Evolutionary conservation across 1,140 invertebrate species (phyloP).

Genomic region (Psilanteris sp.): DNA sequence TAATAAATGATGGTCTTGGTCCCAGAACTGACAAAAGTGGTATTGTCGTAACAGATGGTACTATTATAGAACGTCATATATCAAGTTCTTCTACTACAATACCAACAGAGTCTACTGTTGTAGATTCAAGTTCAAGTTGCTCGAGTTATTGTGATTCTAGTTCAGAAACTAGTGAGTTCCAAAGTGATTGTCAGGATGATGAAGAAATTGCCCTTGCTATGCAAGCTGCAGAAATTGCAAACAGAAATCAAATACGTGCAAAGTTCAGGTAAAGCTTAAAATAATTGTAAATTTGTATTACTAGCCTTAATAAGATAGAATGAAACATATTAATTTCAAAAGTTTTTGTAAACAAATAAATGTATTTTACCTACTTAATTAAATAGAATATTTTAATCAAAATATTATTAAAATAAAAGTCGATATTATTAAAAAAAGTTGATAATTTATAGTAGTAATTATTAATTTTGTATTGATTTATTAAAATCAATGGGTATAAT

Average conservation of each 20-base stretch:
- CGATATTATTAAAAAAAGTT: no score
- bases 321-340: no score
- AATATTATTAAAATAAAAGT: no score
- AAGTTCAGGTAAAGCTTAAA: conserved; percentile 89
- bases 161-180: conserved; percentile 85
- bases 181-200: conserved; percentile 92
- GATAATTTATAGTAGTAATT: no score
- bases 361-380: no score
- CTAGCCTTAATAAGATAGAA: no score
- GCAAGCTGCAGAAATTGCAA: conserved; percentile 91
- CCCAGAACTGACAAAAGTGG: conserved; percentile 76
- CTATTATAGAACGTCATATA: conserved; percentile 13
- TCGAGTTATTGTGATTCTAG: conserved; percentile 75
- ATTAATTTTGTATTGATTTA: no score
- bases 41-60: conserved; percentile 58
- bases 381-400: no score
- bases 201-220: conserved; percentile 93
- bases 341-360: no score
- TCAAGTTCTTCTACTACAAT: conserved; percentile 30
- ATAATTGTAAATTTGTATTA: no score
- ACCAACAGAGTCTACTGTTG: conserved; percentile 37
- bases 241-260: conserved; percentile 88
- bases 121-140: conserved; percentile 72
- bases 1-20: conserved; percentile 76
- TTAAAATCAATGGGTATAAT: no score